Base-by-base conservation (phyloP, 1,140 invertebrate genomes). In the Drosophila repletoides region DNA sequence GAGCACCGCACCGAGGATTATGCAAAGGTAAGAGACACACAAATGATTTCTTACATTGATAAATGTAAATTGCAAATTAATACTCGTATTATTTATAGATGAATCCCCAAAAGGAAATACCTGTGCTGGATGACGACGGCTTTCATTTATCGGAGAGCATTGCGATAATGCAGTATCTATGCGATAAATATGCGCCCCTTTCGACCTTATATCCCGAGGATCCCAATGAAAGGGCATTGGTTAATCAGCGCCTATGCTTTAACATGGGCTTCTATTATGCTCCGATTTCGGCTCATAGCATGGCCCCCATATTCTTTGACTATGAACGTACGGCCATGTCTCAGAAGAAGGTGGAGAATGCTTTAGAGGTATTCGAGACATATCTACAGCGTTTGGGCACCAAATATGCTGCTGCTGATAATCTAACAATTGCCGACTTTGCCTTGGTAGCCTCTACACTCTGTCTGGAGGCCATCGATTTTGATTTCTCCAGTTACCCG, bases 21-120 rank as follows among this genome's bases (percentile, higher is more conserved):
- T 90, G 93, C 91, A 22, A 91, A 94, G 92, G 94, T 95, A 45
- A 7, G 41, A 5, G 6, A 7, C 1, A 2, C 2, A 19, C 3
- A 4, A 34, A 0, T 0, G 6, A 5, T 21, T 7, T n/a, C 1
- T 28, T 5, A 91, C 56, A 24, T 40, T 12, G 7, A 9, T n/a
- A n/a, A n/a, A n/a, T n/a, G 2, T 0, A 10, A 3, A 1, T 15
- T 14, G 17, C n/a, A 14, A 41, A 36, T 41, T 3, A 17, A 48
- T 40, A 56, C 56, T 60, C 24, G 49, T 41, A 15, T 22, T 2
- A 7, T 1, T 26, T 91, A 28, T 81, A 95, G 95, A 92, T 94
- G 90, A 95, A 95, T 91, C 95, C 95, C 2, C 95, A 96, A 91
- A 95, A 95, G 88, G 95, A 95, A 91, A 94, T 95, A 67, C 95